phyloP scores from a whole-genome alignment of 2,888 invertebrate genomes.

The Agonopterix heracliana region DNA sequence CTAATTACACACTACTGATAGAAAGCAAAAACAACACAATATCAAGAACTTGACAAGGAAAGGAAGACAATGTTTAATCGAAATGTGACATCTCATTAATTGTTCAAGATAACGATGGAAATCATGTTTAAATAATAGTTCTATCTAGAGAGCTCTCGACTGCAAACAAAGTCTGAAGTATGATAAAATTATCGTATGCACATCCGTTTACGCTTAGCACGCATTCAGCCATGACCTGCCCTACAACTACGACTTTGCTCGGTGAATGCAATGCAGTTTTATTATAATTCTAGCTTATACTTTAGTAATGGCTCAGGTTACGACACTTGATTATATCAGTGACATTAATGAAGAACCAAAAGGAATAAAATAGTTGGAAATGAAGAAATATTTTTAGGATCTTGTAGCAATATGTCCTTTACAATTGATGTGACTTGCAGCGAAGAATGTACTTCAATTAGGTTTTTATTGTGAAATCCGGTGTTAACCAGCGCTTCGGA shows the following conservation, averaged over 20 bases:
- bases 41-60: too few species aligned
- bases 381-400: background rate
- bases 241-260: conserved; percentile 55
- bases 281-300: conserved; percentile 28
- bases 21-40: background rate
- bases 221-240: conserved; percentile 72
- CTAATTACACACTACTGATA: conserved; percentile 8
- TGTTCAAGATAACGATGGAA: conserved; percentile 11
- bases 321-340: too few species aligned
- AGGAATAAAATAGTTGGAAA: background rate
- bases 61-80: too few species aligned
- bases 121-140: conserved; percentile 26
- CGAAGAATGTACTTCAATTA: conserved; percentile 25
- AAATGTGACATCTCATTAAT: conserved; percentile 8
- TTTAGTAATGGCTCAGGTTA: background rate
- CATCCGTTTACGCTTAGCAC: conserved; percentile 62
- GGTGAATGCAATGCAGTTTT: conserved; percentile 45
- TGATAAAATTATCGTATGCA: conserved; percentile 62
- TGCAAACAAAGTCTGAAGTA: conserved; percentile 30
- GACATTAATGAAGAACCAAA: background rate
- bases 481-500: conserved; percentile 17
- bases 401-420: conserved; percentile 9
- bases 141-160: conserved; percentile 13
- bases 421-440: conserved; percentile 12
- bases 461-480: conserved; percentile 27